Percentiles rank a stretch among this genome's conserved stretches.
Conservation (phyloP, 2,888 invertebrate genomes). For the Frankliniella intonsa region DNA sequence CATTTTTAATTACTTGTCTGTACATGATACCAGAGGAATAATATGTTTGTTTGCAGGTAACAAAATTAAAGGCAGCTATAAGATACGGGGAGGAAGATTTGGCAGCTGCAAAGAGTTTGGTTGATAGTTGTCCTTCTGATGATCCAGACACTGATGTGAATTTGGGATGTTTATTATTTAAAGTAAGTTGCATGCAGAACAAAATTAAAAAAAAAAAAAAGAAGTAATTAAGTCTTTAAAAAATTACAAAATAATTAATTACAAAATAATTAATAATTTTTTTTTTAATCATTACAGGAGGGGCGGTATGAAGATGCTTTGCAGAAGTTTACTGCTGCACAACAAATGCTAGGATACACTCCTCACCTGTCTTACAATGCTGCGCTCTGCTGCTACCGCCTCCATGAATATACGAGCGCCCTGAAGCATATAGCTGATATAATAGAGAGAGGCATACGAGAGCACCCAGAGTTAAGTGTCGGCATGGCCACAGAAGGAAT, state of each 20-base stretch:
- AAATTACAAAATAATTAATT: neutral
- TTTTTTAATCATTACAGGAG: constrained; percentile 53
- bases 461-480: constrained; percentile 95
- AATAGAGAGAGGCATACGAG: constrained; percentile 90
- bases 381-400: constrained; percentile 87
- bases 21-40: neutral
- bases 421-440: constrained; percentile 91
- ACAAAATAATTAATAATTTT: constrained; percentile 27
- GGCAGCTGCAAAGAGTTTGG: constrained; percentile 80
- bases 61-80: constrained; percentile 91
- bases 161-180: constrained; percentile 88
- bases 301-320: constrained; percentile 85
- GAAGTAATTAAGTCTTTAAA: too few relatives aligned
- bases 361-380: constrained; percentile 93
- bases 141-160: constrained; percentile 94
- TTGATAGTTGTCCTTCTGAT: constrained; percentile 81
- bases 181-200: constrained; percentile 54
- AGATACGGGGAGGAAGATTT: constrained; percentile 95
- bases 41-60: constrained; percentile 49
- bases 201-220: neutral
- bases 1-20: neutral
- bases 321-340: constrained; percentile 78
- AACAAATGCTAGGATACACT: constrained; percentile 84
- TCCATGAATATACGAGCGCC: constrained; percentile 90
- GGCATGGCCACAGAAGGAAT: constrained; percentile 94